phyloP scores from a whole-genome alignment of 2,113 vertebrate genomes.

The Fregetta grallaria region DNA sequence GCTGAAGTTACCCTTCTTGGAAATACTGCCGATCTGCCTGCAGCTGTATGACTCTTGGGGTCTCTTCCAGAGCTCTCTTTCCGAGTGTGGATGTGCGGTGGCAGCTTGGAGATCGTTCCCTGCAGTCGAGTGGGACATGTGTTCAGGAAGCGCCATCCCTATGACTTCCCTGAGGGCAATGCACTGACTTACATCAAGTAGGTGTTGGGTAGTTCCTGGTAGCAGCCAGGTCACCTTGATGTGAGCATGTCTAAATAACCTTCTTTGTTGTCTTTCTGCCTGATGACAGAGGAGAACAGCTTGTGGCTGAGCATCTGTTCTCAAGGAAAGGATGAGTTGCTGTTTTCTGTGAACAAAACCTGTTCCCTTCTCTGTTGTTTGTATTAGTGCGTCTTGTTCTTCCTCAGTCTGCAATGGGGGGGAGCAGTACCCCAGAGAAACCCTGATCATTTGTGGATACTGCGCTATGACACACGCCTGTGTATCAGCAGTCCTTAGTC shows the following conservation, averaged over 20 bases:
- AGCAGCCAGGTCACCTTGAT: background rate
- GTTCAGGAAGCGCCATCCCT: conserved; percentile 96
- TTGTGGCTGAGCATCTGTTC: conserved; percentile 9
- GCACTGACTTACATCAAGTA: conserved; percentile 98
- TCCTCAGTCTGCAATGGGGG: background rate
- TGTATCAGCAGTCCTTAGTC: background rate
- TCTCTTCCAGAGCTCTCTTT: conserved; percentile 92
- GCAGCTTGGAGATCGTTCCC: conserved; percentile 96
- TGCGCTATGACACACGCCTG: background rate
- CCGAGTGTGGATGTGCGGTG: conserved; percentile 98
- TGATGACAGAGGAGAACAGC: background rate
- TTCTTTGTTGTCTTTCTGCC: background rate
- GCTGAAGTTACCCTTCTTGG: background rate
- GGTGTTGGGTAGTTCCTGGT: conserved; percentile 36
- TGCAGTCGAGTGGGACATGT: conserved; percentile 98
- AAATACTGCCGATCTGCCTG: background rate
- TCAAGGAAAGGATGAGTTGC: background rate
- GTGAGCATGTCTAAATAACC: background rate
- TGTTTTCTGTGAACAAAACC: background rate
- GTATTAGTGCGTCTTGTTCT: background rate
- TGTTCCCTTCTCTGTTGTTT: background rate
- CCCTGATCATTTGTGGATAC: background rate
- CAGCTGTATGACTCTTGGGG: background rate
- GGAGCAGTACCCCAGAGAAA: background rate
- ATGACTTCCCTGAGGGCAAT: conserved; percentile 97